Conservation (phyloP, 2,888 invertebrate genomes). For the Drosophila emarginata region DNA sequence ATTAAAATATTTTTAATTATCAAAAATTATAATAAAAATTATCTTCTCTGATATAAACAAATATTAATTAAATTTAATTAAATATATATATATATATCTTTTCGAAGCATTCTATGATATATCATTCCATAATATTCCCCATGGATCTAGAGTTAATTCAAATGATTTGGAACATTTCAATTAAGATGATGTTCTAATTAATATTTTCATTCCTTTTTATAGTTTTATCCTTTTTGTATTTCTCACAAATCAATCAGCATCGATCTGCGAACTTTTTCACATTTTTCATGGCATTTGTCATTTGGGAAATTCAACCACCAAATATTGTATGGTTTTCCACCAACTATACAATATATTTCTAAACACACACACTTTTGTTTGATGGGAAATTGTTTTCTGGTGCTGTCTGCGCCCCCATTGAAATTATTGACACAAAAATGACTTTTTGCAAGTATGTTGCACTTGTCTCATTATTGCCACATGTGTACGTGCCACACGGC, state of each 20-base stretch:
- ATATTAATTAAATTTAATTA: no score
- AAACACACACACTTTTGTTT: conserved; percentile 17
- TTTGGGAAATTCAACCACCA: conserved; percentile 40
- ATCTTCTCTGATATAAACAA: no score
- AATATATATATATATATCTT: no score
- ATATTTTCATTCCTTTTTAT: background rate
- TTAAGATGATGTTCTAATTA: background rate
- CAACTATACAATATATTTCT: background rate
- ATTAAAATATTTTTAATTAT: no score
- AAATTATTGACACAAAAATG: conserved; percentile 71
- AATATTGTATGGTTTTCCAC: background rate
- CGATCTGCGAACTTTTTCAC: conserved; percentile 49
- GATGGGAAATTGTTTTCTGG: conserved; percentile 44
- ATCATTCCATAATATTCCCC: no score
- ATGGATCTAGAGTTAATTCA: no score
- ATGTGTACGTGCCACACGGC: conserved; percentile 67
- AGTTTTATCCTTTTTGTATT: background rate
- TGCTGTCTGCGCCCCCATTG: conserved; percentile 40
- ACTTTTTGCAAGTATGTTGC: conserved; percentile 77
- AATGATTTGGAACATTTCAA: background rate
- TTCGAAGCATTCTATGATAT: no score
- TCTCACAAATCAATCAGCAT: conserved; percentile 33
- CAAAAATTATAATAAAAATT: no score
- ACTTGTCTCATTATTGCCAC: conserved; percentile 78
- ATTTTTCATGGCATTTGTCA: conserved; percentile 32